Conservation (phyloP, 2,113 vertebrate species). For the Peromyscus polionotus region DNA sequence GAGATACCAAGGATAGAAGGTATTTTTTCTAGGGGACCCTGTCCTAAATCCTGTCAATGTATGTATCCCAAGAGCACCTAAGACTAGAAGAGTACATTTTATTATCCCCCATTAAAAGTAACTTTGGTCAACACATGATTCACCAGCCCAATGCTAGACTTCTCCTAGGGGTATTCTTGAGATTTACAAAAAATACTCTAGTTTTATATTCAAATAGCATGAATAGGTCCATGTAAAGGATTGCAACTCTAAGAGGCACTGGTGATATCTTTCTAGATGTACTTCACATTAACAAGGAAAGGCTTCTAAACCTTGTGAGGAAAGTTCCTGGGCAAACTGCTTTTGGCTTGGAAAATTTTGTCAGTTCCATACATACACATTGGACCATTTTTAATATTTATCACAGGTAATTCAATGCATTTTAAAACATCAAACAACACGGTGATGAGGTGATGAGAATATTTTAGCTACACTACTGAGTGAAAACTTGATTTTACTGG, state of each 20-base stretch:
- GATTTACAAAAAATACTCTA: background rate
- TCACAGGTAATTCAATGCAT: background rate
- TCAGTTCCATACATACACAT: background rate
- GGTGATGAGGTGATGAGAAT: slow-evolving; percentile 5
- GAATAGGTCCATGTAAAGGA: background rate
- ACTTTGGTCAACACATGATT: background rate
- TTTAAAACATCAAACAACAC: background rate
- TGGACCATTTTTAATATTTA: background rate
- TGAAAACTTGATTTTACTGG: background rate
- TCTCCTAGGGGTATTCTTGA: background rate
- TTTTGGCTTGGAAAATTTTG: background rate
- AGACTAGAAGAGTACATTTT: background rate
- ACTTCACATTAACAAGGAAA: background rate
- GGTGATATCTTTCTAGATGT: background rate
- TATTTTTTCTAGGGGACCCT: background rate
- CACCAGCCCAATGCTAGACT: background rate
- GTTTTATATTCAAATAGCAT: background rate
- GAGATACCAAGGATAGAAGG: background rate
- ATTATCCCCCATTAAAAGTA: background rate
- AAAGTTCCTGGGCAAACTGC: background rate
- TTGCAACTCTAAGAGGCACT: background rate
- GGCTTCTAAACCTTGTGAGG: background rate
- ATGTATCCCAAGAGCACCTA: background rate
- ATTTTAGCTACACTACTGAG: background rate
- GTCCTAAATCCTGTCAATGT: background rate